These are phyloP conservation scores for Terrapene triunguis DNA, from an alignment of 2,113 vertebrate species.

Conservation along the genomic window DNA sequence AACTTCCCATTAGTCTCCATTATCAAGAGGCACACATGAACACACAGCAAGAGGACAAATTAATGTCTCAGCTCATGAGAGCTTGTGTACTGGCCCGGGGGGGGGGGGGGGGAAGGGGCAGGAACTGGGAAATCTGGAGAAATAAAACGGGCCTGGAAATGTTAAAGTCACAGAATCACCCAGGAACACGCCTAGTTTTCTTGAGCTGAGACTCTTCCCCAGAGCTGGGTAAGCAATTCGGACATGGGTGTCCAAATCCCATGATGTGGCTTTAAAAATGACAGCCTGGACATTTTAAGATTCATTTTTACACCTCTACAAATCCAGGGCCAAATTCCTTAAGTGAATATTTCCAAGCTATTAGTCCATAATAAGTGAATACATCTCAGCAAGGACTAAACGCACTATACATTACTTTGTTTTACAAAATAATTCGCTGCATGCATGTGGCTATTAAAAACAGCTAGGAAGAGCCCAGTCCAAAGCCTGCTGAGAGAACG, in stretches of 20 bases:
- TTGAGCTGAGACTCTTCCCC: conserved; percentile 20
- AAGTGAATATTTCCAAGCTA: conserved; percentile 35
- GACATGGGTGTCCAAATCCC: not conserved
- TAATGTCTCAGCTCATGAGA: not conserved
- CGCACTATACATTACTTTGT: not conserved
- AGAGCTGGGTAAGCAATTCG: conserved; percentile 63
- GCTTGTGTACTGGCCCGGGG: not conserved
- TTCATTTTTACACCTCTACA: conserved; percentile 9
- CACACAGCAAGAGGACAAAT: not conserved
- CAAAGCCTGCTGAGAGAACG: not conserved
- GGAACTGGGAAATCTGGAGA: conserved; percentile 33
- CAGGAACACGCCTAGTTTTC: not conserved
- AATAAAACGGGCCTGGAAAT: conserved; percentile 23
- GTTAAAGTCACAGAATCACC: not conserved
- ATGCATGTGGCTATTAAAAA: not conserved
- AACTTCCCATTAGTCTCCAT: not conserved
- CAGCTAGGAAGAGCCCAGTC: not conserved
- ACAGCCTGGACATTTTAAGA: not conserved
- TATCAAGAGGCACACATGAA: not conserved
- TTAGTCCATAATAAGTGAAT: not conserved
- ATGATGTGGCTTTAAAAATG: conserved; percentile 17
- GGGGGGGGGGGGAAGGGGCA: not conserved
- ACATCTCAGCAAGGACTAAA: conserved; percentile 8
- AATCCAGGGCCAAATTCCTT: not conserved
- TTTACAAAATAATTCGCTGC: not conserved